These are phyloP conservation scores for Leptatherina wallacei DNA, from an alignment of 2,797 vertebrate species.

Conservation along the genomic window DNA sequence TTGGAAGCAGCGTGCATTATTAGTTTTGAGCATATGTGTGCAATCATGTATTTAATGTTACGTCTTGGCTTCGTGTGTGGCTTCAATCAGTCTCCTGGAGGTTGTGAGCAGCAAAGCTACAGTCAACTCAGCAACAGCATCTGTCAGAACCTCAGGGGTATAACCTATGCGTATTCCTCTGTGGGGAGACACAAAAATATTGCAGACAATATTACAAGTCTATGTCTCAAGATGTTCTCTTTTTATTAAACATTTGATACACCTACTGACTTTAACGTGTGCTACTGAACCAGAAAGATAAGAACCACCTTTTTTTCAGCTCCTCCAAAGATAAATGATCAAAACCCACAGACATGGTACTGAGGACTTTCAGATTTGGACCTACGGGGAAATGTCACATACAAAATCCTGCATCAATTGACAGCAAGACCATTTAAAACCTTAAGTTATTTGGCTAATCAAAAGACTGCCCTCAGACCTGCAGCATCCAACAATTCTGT, in stretches of 20 bases:
- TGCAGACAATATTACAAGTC: not conserved
- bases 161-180: constrained; percentile 87
- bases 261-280: not conserved
- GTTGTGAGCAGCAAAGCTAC: constrained; percentile 86
- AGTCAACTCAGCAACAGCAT: constrained; percentile 82
- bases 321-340: constrained; percentile 78
- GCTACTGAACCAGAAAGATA: not conserved
- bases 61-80: constrained; percentile 83
- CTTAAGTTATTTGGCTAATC: not conserved
- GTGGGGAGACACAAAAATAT: constrained; percentile 16
- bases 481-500: constrained; percentile 80
- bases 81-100: constrained; percentile 86
- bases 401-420: not conserved
- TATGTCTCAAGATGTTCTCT: not conserved
- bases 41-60: constrained; percentile 37
- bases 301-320: constrained; percentile 79
- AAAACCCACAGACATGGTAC: constrained; percentile 83
- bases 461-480: constrained; percentile 65
- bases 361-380: constrained; percentile 79
- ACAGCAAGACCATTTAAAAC: not conserved
- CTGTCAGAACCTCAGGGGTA: constrained; percentile 84
- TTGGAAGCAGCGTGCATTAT: not conserved
- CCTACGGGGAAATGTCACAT: constrained; percentile 62
- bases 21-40: not conserved
- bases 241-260: not conserved